phyloP scores from a whole-genome alignment of 2,113 vertebrate species.

The Thryonomys swinderianus region DNA sequence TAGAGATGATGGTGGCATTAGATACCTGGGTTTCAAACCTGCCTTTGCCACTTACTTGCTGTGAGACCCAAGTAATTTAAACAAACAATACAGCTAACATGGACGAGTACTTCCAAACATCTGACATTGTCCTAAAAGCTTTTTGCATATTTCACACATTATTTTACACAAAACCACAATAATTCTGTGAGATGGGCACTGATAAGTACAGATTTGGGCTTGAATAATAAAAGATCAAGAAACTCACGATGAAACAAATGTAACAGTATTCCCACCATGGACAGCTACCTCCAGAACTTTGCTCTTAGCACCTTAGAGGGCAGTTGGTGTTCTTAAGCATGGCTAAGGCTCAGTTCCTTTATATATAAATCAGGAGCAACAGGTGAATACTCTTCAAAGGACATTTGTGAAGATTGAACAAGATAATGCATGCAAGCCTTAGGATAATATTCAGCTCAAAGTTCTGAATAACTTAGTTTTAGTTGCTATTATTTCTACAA shows the following conservation, averaged over 20 bases:
- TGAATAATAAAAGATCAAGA: not conserved
- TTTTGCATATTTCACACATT: not conserved
- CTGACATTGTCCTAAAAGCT: not conserved
- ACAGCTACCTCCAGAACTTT: not conserved
- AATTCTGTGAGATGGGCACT: not conserved
- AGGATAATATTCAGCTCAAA: not conserved
- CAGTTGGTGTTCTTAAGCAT: not conserved
- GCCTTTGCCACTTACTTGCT: not conserved
- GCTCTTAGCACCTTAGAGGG: not conserved
- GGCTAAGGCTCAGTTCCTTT: not conserved
- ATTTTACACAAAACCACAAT: not conserved
- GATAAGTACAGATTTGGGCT: not conserved
- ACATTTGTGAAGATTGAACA: not conserved
- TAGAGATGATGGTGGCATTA: not conserved
- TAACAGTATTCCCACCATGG: not conserved
- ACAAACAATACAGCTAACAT: not conserved
- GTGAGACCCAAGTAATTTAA: not conserved
- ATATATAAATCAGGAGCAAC: not conserved
- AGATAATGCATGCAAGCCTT: not conserved
- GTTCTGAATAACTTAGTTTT: slow-evolving; percentile 1
- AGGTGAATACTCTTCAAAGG: not conserved
- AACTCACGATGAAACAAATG: not conserved
- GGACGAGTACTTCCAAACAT: not conserved
- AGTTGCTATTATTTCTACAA: not conserved
- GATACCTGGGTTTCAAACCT: not conserved